Evolutionary conservation across 2,888 invertebrate genomes (phyloP), one percentile per base, ranked within the genome.

Genomic region (Reticulitermes lucifugus): DNA sequence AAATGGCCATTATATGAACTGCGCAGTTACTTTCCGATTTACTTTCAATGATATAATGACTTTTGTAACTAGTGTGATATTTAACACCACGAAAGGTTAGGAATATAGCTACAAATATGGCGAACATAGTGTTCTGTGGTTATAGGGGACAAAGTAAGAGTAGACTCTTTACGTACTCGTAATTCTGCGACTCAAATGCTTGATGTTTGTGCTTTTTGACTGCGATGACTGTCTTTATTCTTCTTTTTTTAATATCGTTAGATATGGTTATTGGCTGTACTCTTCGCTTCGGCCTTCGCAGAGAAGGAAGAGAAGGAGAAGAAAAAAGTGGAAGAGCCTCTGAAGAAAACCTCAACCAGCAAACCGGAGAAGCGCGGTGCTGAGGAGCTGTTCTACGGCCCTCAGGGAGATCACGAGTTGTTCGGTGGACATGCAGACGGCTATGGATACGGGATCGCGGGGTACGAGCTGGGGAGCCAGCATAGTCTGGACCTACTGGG

Each of bases 281-380:
- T 91, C 88, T 89, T 89, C 88, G 90, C 91, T 65, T 83, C 85
- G 35, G 87, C 86, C 7, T 86, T 86, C 87, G 90, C 90, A 86
- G 88, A 89, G 84, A 88, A 89, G 86, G 87, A 88, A 79, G 85
- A 87, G n/a, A 89, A 90, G 88, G 87, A 88, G 84, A 88, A 87
- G 59, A 87, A 87, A 51, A 83, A 86, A 59, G 87, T 91, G 25
- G 51, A 29, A 7, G 65, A 65, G 9, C n/a, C 65, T 2, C 46
- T 21, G 46, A 51, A 77, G 46, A 65, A 77, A 51, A n/a, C 35
- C 21, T 12, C 77, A 77, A 6, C 10, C 77, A 14, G n/a, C n/a
- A 77, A 77, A 51, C 46, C 43, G 5, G 77, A 46, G 51, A 77
- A 77, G 77, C 43, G 77, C 5, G 77, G 77, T 18, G n/a, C 46